Evolutionary conservation across 2,797 vertebrate species (phyloP).

Genomic region (Nannoperca obscura): DNA sequence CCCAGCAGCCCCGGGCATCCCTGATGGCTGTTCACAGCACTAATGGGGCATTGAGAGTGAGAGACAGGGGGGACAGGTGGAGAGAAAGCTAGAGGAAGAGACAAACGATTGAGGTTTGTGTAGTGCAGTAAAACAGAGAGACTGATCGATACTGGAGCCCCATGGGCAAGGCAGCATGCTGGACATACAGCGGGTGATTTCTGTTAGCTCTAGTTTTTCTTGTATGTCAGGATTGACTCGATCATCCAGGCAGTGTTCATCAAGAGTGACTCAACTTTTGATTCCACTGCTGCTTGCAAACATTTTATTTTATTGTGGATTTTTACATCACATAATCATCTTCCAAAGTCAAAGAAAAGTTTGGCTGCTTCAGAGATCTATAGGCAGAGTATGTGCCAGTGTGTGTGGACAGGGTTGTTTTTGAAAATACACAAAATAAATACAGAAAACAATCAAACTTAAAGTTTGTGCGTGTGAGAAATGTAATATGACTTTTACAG

Average conservation of each 20-base stretch:
- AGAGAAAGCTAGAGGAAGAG: constrained; percentile 24
- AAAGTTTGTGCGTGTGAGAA: constrained; percentile 21
- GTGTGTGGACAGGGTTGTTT: background rate
- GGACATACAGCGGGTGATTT: constrained; percentile 20
- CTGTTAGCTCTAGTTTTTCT: constrained; percentile 16
- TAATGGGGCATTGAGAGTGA: constrained; percentile 64
- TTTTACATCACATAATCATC: background rate
- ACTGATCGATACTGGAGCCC: constrained; percentile 45
- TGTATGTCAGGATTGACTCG: constrained; percentile 30
- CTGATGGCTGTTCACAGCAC: constrained; percentile 68
- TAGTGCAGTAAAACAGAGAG: constrained; percentile 14
- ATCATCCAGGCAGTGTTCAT: background rate
- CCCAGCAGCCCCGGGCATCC: constrained; percentile 59
- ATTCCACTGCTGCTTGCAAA: background rate
- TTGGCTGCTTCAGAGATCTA: constrained; percentile 12
- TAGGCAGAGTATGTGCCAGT: background rate
- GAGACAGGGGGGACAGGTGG: background rate
- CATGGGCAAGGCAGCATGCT: constrained; percentile 31
- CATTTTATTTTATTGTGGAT: background rate
- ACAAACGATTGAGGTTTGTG: constrained; percentile 44
- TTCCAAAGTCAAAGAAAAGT: background rate
- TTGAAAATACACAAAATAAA: constrained; percentile 19
- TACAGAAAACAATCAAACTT: constrained; percentile 49
- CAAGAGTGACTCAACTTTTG: background rate
- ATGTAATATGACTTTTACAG: constrained; percentile 12